Percentiles rank a stretch among this genome's conserved stretches.
Evolutionary conservation across 2,113 vertebrate genomes (phyloP).

Genomic region (Tragelaphus strepsiceros): DNA sequence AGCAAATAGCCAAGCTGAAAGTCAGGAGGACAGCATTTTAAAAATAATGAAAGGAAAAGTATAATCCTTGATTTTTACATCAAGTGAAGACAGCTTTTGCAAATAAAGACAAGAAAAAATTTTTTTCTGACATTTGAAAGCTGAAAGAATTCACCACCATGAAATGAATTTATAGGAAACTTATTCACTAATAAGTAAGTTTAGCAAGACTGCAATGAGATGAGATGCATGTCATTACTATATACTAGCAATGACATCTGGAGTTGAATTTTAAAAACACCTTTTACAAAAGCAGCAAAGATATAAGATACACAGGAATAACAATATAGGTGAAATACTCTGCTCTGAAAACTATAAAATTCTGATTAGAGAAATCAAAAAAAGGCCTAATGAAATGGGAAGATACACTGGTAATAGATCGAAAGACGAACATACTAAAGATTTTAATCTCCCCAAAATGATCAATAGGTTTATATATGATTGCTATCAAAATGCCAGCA

Average conservation of each 20-base stretch:
- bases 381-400: background rate
- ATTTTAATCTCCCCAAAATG: background rate
- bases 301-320: background rate
- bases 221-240: accelerated
- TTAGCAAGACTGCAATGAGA: background rate
- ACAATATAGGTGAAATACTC: background rate
- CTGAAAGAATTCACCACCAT: background rate
- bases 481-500: background rate
- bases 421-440: background rate
- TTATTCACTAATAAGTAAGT: background rate
- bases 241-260: background rate
- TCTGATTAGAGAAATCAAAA: no score
- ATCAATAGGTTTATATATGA: background rate
- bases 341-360: background rate
- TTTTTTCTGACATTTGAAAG: background rate
- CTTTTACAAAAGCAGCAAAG: background rate
- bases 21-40: background rate
- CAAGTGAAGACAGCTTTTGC: background rate
- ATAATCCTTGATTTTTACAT: background rate
- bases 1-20: background rate
- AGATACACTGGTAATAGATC: accelerated
- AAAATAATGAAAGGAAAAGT: background rate
- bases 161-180: background rate
- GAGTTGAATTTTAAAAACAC: background rate
- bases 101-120: background rate